Base-by-base conservation (phyloP, 2,888 invertebrate genomes). In the Phyllotreta striolata region DNA sequence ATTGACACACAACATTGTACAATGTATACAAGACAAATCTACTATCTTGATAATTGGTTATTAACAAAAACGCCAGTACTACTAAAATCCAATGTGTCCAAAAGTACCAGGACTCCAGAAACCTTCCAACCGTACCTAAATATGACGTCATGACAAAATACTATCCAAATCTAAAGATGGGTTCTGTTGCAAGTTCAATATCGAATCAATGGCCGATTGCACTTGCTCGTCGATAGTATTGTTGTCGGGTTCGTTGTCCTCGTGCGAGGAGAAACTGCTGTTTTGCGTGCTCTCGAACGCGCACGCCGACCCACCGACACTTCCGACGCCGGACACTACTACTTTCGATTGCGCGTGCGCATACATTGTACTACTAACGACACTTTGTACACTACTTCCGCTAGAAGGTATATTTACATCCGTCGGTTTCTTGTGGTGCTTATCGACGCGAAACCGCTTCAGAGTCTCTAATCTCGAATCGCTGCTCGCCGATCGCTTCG, bases 201-300 rank as follows among this genome's bases (percentile, higher is more conserved):
- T 91, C 76, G 90, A 90, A 78, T 91, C 91, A 73, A 91, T 91
- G 68, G 91, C 91, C 76, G 89, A 90, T 79, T 91, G 91, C 66
- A 92, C 91, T 79, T 92, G 91, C 37, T 89, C 88, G 70, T 89
- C 89, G 64, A 90, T 89, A 73, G 89, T 89, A 73, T 89, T 89
- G 72, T 79, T 79, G 63, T 79, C 78, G 38, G 73, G 72, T 58
- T 76, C 77, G 67, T 74, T 75, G 37, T 75, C 76, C 14, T 75
- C 74, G 39, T 71, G 68, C 12, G 67, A 65, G 10, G 66, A 66
- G 47, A 64, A 69, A 61, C 65, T 68, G 65, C 63, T 67, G 52
- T 69, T 68, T 41, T 69, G 65, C n/a, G 65, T 12, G 7, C 51
- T 63, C 51, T 67, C 67, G 40, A 60, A 67, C 44, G 59, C 60